phyloP scores from a whole-genome alignment of 2,797 vertebrate species.

The Chaetodon trifasciatus region DNA sequence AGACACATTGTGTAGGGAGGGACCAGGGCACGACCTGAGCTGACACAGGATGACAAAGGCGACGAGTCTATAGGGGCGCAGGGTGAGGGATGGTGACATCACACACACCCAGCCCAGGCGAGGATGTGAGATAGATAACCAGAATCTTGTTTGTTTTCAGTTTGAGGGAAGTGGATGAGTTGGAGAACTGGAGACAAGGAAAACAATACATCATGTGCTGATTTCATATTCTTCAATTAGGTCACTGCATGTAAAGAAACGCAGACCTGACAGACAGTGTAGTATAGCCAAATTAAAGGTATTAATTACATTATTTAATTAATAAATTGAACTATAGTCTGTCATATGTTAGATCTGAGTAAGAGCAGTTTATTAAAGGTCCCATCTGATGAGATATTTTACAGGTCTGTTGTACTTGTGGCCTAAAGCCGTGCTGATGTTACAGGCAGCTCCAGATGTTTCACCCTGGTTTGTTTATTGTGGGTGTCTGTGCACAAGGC shows the following conservation, averaged over 20 bases:
- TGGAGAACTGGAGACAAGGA: slow-evolving; percentile 56
- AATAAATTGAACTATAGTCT: neutral
- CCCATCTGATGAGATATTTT: neutral
- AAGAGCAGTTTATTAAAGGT: neutral
- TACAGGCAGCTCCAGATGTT: slow-evolving; percentile 65
- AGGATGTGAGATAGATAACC: slow-evolving; percentile 63
- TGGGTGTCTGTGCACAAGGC: slow-evolving; percentile 50
- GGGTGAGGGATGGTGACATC: slow-evolving; percentile 53
- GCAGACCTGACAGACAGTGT: slow-evolving; percentile 37
- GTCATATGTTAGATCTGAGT: neutral
- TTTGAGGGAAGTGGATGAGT: slow-evolving; percentile 34
- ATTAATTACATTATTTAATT: neutral
- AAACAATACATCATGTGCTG: slow-evolving; percentile 60
- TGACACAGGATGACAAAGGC: slow-evolving; percentile 54
- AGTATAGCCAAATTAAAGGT: slow-evolving; percentile 3
- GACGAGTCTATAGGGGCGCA: slow-evolving; percentile 12
- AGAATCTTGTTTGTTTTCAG: slow-evolving; percentile 64
- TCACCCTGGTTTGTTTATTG: slow-evolving; percentile 60
- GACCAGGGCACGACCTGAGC: neutral
- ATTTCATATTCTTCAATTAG: slow-evolving; percentile 50
- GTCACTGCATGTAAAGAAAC: slow-evolving; percentile 20
- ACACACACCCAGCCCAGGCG: slow-evolving; percentile 22
- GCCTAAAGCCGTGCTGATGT: slow-evolving; percentile 20
- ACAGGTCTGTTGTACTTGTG: neutral
- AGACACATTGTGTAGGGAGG: slow-evolving; percentile 51